Evolutionary conservation across 2,797 vertebrate species (phyloP).

Genomic region (Hybognathus amarus): DNA sequence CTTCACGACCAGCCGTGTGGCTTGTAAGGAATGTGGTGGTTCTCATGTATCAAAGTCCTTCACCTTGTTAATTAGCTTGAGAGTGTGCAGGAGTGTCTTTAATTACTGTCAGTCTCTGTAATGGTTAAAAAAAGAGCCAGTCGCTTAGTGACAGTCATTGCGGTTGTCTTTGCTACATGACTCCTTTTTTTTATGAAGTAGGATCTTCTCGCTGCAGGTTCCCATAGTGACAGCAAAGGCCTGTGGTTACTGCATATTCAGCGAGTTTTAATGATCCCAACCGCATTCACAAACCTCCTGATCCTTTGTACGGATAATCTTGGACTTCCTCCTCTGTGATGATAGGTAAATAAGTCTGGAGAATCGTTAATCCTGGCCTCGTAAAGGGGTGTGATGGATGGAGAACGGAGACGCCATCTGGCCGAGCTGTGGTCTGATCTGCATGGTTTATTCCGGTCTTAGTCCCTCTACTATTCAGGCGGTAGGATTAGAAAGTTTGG

Average conservation of each 20-base stretch:
- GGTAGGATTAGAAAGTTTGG: constrained; percentile 27
- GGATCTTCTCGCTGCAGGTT: constrained; percentile 55
- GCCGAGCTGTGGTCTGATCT: constrained; percentile 18
- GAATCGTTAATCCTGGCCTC: constrained; percentile 43
- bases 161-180: constrained; percentile 17
- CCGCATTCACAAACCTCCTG: constrained; percentile 36
- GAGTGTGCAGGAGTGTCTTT: constrained; percentile 33
- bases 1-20: background rate
- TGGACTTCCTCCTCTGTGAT: constrained; percentile 38
- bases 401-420: constrained; percentile 43
- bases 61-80: constrained; percentile 49
- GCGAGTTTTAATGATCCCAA: constrained; percentile 40
- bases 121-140: constrained; percentile 43
- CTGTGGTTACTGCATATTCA: constrained; percentile 44
- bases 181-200: constrained; percentile 53
- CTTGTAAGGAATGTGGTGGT: constrained; percentile 17
- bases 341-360: constrained; percentile 47
- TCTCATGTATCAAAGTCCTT: constrained; percentile 42
- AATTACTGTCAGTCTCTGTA: constrained; percentile 45
- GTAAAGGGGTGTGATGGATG: constrained; percentile 38
- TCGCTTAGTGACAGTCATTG: constrained; percentile 54
- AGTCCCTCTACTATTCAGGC: constrained; percentile 9
- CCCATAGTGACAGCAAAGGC: constrained; percentile 55
- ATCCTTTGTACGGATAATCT: constrained; percentile 49
- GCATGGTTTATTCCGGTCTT: constrained; percentile 13